phyloP scores from a whole-genome alignment of 1,140 invertebrate species.

The Drosophila lacertosa region DNA sequence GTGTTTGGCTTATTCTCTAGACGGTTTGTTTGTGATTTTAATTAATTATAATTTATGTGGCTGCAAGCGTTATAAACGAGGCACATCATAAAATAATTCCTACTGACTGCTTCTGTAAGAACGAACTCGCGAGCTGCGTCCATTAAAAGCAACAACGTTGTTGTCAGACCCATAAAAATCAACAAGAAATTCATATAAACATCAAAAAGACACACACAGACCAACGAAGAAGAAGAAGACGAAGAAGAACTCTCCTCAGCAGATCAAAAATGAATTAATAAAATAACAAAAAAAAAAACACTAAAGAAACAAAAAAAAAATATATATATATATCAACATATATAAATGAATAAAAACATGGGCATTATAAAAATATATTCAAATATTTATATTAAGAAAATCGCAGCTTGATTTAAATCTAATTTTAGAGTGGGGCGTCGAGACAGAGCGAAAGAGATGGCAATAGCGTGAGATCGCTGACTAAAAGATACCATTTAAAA shows the following conservation, averaged over 20 bases:
- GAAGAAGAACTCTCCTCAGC: constrained; percentile 24
- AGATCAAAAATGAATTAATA: constrained; percentile 52
- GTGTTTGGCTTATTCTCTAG: constrained; percentile 24
- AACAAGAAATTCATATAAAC: constrained; percentile 52
- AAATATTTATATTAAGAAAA: constrained; percentile 55
- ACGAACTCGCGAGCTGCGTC: constrained; percentile 16
- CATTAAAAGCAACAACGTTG: constrained; percentile 45
- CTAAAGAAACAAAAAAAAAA: constrained; percentile 5
- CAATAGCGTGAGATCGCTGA: background rate
- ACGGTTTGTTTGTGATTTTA: constrained; percentile 75
- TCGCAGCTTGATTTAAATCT: constrained; percentile 54
- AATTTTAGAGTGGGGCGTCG: constrained; percentile 22
- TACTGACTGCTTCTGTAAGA: constrained; percentile 51
- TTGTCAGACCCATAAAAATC: constrained; percentile 34
- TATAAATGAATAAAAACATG: constrained; percentile 4
- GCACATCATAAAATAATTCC: constrained; percentile 77
- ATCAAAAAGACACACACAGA: constrained; percentile 57
- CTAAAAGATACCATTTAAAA: constrained; percentile 4
- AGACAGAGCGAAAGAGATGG: constrained; percentile 9
- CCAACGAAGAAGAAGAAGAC: too few species aligned
- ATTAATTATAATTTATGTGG: constrained; percentile 80
- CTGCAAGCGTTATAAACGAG: constrained; percentile 74
- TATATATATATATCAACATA: too few species aligned
- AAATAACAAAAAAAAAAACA: constrained; percentile 16
- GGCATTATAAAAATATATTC: constrained; percentile 51